A percentile compares a stretch with the other conserved stretches of the same genome.
These are phyloP conservation scores for Acanthaster planci DNA, from an alignment of 35 echinoderm and acorn worm species.

Conservation along the genomic window DNA sequence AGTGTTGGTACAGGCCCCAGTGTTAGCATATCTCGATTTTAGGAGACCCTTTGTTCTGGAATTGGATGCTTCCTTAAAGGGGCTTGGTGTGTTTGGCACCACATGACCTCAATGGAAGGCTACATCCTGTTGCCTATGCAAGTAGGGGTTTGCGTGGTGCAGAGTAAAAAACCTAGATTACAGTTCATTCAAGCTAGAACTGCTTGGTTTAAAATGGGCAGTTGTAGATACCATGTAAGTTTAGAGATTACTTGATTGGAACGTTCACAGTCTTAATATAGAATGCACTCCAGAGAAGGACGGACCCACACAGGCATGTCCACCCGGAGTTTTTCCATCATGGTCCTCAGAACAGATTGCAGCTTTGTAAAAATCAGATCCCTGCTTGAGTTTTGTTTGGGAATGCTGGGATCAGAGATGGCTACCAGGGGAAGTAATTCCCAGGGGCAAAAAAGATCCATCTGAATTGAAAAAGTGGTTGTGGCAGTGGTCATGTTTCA, in stretches of 20 bases:
- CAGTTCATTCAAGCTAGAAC: slow-evolving; percentile 45
- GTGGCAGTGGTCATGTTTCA: background rate
- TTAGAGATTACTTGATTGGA: slow-evolving; percentile 58
- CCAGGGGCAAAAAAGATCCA: background rate
- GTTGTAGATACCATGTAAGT: slow-evolving; percentile 83
- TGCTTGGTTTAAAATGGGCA: slow-evolving; percentile 56
- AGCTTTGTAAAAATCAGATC: background rate
- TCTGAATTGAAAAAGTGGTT: background rate
- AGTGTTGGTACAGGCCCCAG: slow-evolving; percentile 11
- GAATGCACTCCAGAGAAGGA: background rate
- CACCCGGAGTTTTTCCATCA: background rate
- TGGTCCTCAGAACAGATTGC: background rate
- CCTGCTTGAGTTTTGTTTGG: background rate
- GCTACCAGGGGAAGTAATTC: background rate
- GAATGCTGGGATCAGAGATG: slow-evolving; percentile 11
- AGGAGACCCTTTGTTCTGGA: slow-evolving; percentile 49
- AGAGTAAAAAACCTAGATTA: slow-evolving; percentile 69
- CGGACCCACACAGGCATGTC: background rate
- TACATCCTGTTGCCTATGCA: slow-evolving; percentile 66
- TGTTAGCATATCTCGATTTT: slow-evolving; percentile 62
- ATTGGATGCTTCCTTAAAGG: slow-evolving; percentile 53
- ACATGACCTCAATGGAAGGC: slow-evolving; percentile 23
- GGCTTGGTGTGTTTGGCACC: slow-evolving; percentile 68
- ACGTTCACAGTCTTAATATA: slow-evolving; percentile 35
- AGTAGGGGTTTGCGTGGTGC: slow-evolving; percentile 41